A percentile compares a stretch with the other conserved stretches of the same genome.
These are phyloP conservation scores for Eublepharis macularius DNA, from an alignment of 2,113 vertebrate species.

Conservation along the genomic window DNA sequence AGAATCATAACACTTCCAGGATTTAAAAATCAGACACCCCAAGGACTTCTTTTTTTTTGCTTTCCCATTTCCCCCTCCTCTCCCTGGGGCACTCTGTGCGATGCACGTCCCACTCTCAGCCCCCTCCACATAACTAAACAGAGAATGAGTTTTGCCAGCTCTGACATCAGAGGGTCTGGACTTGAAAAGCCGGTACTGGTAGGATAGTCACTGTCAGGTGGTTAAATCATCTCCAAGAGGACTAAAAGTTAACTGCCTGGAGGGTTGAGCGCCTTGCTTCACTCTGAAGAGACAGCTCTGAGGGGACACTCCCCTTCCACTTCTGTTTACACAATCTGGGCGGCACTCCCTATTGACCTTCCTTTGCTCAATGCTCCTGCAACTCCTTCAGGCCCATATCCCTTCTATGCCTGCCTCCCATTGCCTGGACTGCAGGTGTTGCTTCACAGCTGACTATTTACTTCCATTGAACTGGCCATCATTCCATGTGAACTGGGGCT, in stretches of 20 bases:
- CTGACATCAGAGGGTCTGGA: neutral
- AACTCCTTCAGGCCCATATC: neutral
- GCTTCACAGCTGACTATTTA: no score
- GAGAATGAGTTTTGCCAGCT: neutral
- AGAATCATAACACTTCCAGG: neutral
- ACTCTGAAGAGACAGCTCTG: neutral
- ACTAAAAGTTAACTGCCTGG: neutral
- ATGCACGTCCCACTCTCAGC: neutral
- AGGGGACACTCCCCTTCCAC: no score
- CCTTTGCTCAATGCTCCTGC: no score
- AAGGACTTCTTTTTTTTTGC: neutral
- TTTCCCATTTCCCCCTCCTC: neutral
- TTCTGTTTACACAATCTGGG: neutral
- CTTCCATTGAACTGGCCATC: neutral
- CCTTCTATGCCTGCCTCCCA: neutral
- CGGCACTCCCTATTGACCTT: neutral
- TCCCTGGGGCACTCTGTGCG: neutral
- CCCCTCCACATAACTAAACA: neutral
- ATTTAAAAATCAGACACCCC: no score
- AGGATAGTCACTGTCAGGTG: neutral
- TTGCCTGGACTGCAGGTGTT: neutral
- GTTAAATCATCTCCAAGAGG: neutral
- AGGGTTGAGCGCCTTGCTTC: neutral
- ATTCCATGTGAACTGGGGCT: neutral
- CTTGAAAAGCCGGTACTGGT: neutral